A percentile compares a stretch with the other conserved stretches of the same genome.
These are phyloP conservation scores for Xerus inauris DNA, from an alignment of 2,113 vertebrate species.

Conservation along the genomic window DNA sequence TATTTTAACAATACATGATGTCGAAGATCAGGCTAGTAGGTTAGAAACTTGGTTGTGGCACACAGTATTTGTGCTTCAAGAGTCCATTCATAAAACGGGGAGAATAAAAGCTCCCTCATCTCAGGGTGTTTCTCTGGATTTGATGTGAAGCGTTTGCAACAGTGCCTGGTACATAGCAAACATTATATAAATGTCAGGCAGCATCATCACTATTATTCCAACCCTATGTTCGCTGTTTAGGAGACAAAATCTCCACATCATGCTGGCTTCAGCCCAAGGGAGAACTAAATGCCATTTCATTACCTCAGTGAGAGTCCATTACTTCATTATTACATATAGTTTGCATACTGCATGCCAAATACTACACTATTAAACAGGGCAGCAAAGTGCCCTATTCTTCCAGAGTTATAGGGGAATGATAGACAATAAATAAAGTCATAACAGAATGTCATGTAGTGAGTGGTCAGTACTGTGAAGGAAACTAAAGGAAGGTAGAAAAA, in stretches of 20 bases:
- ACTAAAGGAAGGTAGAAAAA: not conserved
- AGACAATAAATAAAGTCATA: not conserved
- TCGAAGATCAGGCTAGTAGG: not conserved
- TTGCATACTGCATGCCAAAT: not conserved
- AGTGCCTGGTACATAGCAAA: not conserved
- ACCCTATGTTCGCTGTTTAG: not conserved
- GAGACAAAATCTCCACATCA: not conserved
- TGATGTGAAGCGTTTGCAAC: not conserved
- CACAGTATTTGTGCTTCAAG: not conserved
- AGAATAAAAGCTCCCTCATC: not conserved
- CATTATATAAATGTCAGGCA: not conserved
- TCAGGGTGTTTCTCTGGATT: not conserved
- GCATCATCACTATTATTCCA: not conserved
- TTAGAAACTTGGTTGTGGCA: not conserved
- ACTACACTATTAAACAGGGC: not conserved
- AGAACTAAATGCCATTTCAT: slow-evolving; percentile 1
- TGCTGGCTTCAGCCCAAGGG: not conserved
- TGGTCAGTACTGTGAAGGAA: not conserved
- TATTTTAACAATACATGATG: not conserved
- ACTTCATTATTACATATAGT: not conserved
- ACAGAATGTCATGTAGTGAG: not conserved
- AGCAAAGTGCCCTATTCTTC: not conserved
- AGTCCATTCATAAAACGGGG: not conserved
- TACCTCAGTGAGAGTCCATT: not conserved
- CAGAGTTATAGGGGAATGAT: not conserved